Base-by-base conservation (phyloP, 2,113 vertebrate genomes). In the Campylorhamphus procurvoides region DNA sequence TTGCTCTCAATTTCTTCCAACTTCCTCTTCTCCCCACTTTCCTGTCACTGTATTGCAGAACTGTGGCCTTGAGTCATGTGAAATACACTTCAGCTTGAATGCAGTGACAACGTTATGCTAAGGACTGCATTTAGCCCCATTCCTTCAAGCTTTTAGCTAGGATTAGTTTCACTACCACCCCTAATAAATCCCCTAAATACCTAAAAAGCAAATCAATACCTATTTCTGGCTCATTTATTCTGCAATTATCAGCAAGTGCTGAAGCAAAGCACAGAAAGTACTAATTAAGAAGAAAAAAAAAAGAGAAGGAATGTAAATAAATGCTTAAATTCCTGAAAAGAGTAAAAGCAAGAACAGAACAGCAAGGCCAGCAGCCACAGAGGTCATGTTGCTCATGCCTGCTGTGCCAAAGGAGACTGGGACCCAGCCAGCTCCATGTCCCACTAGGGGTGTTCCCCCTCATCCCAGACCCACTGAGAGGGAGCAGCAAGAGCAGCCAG, bases 401-500 rank as follows among this genome's bases (percentile, higher is more conserved):
- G 24, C 40, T 55, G 14, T 62, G 31, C 13, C 55, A 74, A 40
- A 52, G 68, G 15, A 64, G 40, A 23, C 6, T 18, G 29, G 39
- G 10, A 77, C 25, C 13, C 55, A 56, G 18, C 20, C 71, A 73
- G 35, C 14, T 25, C 39, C 8, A 0, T 4, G 24, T 69, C 46
- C n/a, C 40, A 44, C 7, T 18, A 31, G 37, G 11, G 17, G 17
- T 27, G 1, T 31, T 85, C 33, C 13, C 84, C 49, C 37, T 74
- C 33, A 18, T 14, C 35, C n/a, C 39, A 60, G 18, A 49, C 8
- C 27, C 40, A 62, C n/a, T 5, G 1, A 42, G 8, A 3, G 28
- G 8, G 7, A 19, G 5, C 14, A 71, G 52, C 1, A 1, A 39
- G 18, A 3, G 1, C 1, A 5, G 53, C 0, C 1, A 17, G 19